A percentile compares a stretch with the other conserved stretches of the same genome.
Evolutionary conservation across 2,113 vertebrate species (phyloP).

Genomic region (Odontophorus gujanensis): DNA sequence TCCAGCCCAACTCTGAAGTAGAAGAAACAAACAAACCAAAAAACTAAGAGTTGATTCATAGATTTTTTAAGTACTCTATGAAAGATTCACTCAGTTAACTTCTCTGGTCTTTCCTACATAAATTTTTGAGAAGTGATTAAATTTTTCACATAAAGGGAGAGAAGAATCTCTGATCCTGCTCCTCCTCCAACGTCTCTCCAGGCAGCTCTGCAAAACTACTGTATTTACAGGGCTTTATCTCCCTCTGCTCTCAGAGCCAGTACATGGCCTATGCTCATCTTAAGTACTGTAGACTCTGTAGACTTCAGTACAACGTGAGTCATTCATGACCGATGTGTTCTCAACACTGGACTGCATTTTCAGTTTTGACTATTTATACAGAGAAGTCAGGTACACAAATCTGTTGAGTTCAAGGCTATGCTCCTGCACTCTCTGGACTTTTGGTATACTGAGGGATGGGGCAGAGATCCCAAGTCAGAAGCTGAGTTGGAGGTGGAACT

Average conservation of each 20-base stretch:
- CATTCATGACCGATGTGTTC: neutral
- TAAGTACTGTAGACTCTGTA: neutral
- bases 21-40: neutral
- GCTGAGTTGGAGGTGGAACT: neutral
- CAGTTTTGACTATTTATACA: neutral
- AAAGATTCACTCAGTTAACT: neutral
- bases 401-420: accelerated
- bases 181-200: neutral
- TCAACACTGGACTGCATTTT: neutral
- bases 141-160: neutral
- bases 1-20: neutral
- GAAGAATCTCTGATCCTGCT: neutral
- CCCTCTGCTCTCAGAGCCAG: neutral
- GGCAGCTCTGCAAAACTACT: neutral
- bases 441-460: neutral
- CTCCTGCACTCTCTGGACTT: neutral
- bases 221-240: neutral
- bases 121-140: neutral
- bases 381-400: neutral
- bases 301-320: neutral
- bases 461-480: neutral
- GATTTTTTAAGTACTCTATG: neutral
- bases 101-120: neutral
- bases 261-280: accelerated
- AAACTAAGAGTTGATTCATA: neutral